Percentiles rank a stretch among this genome's conserved stretches.
phyloP scores from a whole-genome alignment of 1,140 invertebrate genomes.

The Oedothorax gibbosus region DNA sequence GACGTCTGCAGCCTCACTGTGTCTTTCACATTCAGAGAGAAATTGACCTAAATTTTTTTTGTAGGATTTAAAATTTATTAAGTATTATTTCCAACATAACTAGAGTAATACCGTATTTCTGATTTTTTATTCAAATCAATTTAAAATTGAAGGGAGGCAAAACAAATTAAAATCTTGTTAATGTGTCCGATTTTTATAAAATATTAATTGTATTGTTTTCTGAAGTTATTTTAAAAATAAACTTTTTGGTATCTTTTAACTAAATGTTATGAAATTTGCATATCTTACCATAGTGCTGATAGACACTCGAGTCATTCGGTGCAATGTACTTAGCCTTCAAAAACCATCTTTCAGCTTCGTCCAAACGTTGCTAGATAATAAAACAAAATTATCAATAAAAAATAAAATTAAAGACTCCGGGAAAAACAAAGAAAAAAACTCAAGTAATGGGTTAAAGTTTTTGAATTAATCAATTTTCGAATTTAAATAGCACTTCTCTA shows the following conservation, averaged over 20 bases:
- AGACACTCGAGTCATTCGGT: constrained; percentile 83
- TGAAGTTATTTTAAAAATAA: not conserved
- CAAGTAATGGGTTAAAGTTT: too few species aligned
- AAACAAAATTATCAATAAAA: constrained; percentile 69
- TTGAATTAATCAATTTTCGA: too few species aligned
- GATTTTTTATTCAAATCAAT: too few species aligned
- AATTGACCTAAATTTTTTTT: constrained; percentile 82
- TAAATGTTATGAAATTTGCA: not conserved
- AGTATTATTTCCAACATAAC: too few species aligned
- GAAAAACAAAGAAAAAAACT: too few species aligned
- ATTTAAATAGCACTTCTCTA: too few species aligned
- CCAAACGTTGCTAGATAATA: constrained; percentile 77
- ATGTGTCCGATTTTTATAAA: not conserved
- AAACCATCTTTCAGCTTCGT: constrained; percentile 91
- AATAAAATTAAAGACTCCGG: not conserved
- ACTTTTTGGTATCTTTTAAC: not conserved
- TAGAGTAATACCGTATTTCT: too few species aligned
- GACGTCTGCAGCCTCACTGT: constrained; percentile 83
- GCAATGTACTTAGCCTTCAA: constrained; percentile 84
- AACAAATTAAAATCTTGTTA: too few species aligned
- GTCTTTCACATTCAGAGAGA: constrained; percentile 79
- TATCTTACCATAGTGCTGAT: constrained; percentile 77
- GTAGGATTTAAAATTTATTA: too few species aligned
- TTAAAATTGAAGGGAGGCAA: too few species aligned
- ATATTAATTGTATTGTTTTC: not conserved